These are phyloP conservation scores for Euthynnus affinis DNA, from an alignment of 2,797 vertebrate species.

Conservation along the genomic window DNA sequence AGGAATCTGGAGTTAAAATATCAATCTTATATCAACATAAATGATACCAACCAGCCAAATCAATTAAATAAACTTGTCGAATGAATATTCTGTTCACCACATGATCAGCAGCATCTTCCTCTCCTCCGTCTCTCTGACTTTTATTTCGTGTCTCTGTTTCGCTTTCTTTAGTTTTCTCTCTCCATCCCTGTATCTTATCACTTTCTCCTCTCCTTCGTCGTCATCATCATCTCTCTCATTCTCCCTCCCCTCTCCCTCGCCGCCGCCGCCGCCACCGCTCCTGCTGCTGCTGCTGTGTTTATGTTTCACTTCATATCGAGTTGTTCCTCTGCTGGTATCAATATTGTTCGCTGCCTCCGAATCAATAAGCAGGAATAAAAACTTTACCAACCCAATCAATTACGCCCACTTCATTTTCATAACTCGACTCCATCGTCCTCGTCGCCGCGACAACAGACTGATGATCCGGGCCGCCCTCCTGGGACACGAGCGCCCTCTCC, in stretches of 20 bases:
- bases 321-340: constrained; percentile 75
- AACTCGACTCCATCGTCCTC: constrained; percentile 81
- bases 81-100: too few species aligned
- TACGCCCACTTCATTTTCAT: constrained; percentile 90
- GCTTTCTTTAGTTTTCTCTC: neutral
- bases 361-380: constrained; percentile 81
- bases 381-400: constrained; percentile 86
- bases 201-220: neutral
- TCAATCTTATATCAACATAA: too few species aligned
- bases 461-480: constrained; percentile 35
- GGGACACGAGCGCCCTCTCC: constrained; percentile 27
- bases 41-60: too few species aligned
- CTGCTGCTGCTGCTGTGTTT: constrained; percentile 57
- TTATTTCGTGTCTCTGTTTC: neutral
- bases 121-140: neutral
- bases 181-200: neutral
- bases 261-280: too few species aligned
- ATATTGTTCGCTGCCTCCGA: constrained; percentile 71
- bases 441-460: constrained; percentile 63
- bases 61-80: too few species aligned
- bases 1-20: too few species aligned
- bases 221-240: neutral
- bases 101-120: neutral
- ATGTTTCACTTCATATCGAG: constrained; percentile 65
- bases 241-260: neutral